Conservation (phyloP, 1,140 invertebrate genomes). For the Tribolium castaneum region DNA sequence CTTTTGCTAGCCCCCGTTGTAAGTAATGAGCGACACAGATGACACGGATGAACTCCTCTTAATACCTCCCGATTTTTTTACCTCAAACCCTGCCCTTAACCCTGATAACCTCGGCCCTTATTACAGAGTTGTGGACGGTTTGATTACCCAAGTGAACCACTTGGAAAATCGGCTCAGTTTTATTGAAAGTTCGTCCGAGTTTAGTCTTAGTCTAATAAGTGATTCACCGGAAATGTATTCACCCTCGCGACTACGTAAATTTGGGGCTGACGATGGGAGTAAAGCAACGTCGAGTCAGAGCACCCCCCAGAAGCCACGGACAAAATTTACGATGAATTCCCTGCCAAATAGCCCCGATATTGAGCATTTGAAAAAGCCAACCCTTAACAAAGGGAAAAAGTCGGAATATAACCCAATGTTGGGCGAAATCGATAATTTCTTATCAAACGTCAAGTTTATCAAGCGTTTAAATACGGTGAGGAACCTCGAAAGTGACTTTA, state of each 20-base stretch:
- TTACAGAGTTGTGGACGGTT: constrained; percentile 69
- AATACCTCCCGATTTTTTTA: constrained; percentile 80
- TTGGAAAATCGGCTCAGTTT: constrained; percentile 69
- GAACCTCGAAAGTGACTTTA: constrained; percentile 53
- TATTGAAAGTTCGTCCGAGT: constrained; percentile 63
- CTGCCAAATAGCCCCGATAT: constrained; percentile 56
- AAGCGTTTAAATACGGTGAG: constrained; percentile 56
- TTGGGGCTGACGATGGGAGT: constrained; percentile 53
- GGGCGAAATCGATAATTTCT: constrained; percentile 68
- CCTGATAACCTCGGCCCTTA: constrained; percentile 57
- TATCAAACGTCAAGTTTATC: constrained; percentile 67
- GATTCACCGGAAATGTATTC: constrained; percentile 48
- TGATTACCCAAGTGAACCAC: constrained; percentile 71
- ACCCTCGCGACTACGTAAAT: constrained; percentile 45
- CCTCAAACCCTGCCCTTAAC: constrained; percentile 69
- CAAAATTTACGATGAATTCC: constrained; percentile 56
- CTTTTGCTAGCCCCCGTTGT: neutral
- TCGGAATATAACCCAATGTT: constrained; percentile 65
- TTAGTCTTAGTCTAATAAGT: constrained; percentile 44
- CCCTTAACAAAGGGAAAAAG: constrained; percentile 63
- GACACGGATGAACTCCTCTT: constrained; percentile 82
- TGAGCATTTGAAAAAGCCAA: constrained; percentile 61
- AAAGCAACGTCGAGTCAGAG: constrained; percentile 56
- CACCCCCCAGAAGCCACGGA: constrained; percentile 60
- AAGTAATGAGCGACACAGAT: constrained; percentile 82